phyloP scores from a whole-genome alignment of 2,797 vertebrate genomes.

The Atherinosoma microstoma region DNA sequence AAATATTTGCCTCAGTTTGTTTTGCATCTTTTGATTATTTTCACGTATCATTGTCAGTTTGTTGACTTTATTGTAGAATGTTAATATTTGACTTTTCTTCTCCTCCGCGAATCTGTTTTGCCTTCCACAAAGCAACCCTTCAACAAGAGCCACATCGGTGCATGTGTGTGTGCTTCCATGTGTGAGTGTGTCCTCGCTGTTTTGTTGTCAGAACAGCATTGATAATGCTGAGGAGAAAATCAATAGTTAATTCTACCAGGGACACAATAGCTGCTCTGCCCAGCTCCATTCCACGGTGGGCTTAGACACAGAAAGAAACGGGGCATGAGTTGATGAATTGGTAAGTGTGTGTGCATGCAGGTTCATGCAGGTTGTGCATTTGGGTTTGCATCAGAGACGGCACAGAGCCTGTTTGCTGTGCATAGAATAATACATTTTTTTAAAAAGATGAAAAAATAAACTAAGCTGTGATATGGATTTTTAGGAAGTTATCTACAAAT shows the following conservation, averaged over 20 bases:
- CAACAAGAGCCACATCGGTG: constrained; percentile 47
- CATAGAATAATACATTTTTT: not conserved
- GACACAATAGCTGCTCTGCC: constrained; percentile 76
- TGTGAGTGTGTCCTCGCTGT: constrained; percentile 59
- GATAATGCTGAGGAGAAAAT: constrained; percentile 82
- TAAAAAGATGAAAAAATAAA: not conserved
- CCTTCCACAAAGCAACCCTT: constrained; percentile 40
- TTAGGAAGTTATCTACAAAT: constrained; percentile 25
- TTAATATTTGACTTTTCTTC: constrained; percentile 61
- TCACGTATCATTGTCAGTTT: constrained; percentile 38
- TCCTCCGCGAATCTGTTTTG: constrained; percentile 23
- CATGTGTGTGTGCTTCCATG: constrained; percentile 22
- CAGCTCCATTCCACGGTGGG: constrained; percentile 59
- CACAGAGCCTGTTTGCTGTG: constrained; percentile 33
- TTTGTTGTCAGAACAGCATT: constrained; percentile 77
- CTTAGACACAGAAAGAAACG: constrained; percentile 64
- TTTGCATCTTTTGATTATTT: constrained; percentile 39
- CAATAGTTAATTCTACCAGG: constrained; percentile 83
- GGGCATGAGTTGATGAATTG: constrained; percentile 77
- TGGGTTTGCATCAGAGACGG: constrained; percentile 23
- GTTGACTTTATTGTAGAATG: constrained; percentile 33
- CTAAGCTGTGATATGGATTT: constrained; percentile 32
- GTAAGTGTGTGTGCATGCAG: constrained; percentile 44
- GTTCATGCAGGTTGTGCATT: constrained; percentile 28
- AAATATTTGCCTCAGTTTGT: constrained; percentile 38